Evolutionary conservation across 1,140 invertebrate species (phyloP).

Genomic region (Drosophila guanche): DNA sequence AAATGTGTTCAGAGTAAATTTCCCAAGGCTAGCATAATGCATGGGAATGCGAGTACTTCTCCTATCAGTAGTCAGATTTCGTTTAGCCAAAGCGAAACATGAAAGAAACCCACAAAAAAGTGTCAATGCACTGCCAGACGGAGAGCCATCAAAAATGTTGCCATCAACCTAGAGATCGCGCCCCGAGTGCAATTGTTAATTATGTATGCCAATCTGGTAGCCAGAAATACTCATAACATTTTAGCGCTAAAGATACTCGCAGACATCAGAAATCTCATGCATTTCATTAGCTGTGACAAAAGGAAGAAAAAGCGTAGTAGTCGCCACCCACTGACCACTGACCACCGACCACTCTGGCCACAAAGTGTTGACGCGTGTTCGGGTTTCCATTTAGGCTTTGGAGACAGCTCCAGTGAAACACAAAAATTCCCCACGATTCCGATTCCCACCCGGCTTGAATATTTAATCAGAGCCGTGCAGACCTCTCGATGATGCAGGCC

Average conservation of each 20-base stretch:
- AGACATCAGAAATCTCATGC: conserved; percentile 51
- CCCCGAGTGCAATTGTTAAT: conserved; percentile 69
- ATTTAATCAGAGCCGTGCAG: conserved; percentile 64
- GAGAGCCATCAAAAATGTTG: conserved; percentile 24
- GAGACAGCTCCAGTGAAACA: conserved; percentile 16
- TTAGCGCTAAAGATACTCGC: conserved; percentile 37
- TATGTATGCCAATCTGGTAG: conserved; percentile 74
- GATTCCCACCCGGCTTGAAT: conserved; percentile 59
- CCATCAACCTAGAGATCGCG: conserved; percentile 49
- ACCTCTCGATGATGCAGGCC: conserved; percentile 42
- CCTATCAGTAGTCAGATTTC: conserved; percentile 50
- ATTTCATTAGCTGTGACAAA: conserved; percentile 55
- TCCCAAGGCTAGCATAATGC: conserved; percentile 48
- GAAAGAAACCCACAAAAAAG: conserved; percentile 17
- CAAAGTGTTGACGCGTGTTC: conserved; percentile 74
- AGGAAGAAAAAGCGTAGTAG: conserved; percentile 33
- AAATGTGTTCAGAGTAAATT: conserved; percentile 28
- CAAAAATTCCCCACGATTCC: conserved; percentile 48
- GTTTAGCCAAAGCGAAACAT: conserved; percentile 23
- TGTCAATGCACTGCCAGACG: conserved; percentile 64
- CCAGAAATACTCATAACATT: conserved; percentile 71
- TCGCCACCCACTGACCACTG: conserved; percentile 24
- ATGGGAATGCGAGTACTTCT: conserved; percentile 23
- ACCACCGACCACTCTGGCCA: conserved; percentile 33
- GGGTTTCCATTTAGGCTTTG: conserved; percentile 71